Percentiles rank a stretch among this genome's conserved stretches.
Evolutionary conservation across 2,113 vertebrate genomes (phyloP).

Genomic region (Galbula dea): DNA sequence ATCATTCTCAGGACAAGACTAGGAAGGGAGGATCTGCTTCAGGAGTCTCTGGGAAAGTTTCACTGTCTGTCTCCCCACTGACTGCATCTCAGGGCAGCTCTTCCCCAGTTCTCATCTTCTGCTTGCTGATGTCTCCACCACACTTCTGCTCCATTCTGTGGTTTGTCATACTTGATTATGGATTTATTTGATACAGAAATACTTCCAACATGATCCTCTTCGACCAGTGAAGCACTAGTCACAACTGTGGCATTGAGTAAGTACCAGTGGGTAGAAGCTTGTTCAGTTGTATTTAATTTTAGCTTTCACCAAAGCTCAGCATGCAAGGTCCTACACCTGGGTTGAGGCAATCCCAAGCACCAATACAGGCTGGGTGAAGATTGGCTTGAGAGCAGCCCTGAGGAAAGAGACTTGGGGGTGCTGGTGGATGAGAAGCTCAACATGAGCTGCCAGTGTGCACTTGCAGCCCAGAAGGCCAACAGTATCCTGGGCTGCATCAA

Average conservation of each 20-base stretch:
- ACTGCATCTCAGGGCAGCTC: not conserved
- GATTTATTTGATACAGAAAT: not conserved
- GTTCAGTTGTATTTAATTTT: not conserved
- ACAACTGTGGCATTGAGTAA: not conserved
- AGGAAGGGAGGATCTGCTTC: not conserved
- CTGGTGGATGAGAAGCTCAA: too few relatives aligned
- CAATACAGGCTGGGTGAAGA: too few relatives aligned
- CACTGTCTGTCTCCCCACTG: not conserved
- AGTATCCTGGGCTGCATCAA: too few relatives aligned
- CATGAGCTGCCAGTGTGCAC: too few relatives aligned
- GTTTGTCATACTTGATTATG: not conserved
- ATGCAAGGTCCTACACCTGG: too few relatives aligned
- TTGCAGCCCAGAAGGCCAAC: too few relatives aligned
- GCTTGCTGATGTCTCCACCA: not conserved
- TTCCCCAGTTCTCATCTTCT: not conserved
- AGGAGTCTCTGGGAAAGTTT: accelerated
- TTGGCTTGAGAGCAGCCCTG: too few relatives aligned
- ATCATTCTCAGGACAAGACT: accelerated
- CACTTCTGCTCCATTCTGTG: not conserved
- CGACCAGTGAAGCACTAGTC: not conserved
- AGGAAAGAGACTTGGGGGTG: too few relatives aligned
- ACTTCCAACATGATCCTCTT: not conserved
- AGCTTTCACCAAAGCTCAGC: not conserved
- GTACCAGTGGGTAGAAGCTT: not conserved
- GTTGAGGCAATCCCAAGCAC: too few relatives aligned